Evolutionary conservation across 2,797 vertebrate genomes (phyloP).

Genomic region (Labeo calbasu): DNA sequence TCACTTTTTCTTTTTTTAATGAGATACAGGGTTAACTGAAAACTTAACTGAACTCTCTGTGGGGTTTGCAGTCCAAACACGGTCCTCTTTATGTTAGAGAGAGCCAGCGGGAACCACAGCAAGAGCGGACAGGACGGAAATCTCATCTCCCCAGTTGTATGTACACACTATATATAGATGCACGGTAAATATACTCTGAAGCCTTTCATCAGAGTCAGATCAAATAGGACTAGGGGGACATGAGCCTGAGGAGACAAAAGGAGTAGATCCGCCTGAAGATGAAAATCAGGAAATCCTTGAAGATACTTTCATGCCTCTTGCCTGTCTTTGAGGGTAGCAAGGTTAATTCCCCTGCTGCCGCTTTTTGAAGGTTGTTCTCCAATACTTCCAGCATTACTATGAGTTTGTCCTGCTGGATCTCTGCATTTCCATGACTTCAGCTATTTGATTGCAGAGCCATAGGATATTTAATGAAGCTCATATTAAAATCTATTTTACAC

Average conservation of each 20-base stretch:
- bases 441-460: slow-evolving; percentile 18
- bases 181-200: slow-evolving; percentile 50
- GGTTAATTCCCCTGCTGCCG: slow-evolving; percentile 56
- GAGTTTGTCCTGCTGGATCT: slow-evolving; percentile 14
- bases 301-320: slow-evolving; percentile 44
- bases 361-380: slow-evolving; percentile 48
- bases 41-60: slow-evolving; percentile 37
- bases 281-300: slow-evolving; percentile 52
- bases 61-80: slow-evolving; percentile 29
- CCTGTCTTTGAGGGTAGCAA: slow-evolving; percentile 48
- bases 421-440: slow-evolving; percentile 16
- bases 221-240: slow-evolving; percentile 46
- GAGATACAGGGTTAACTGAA: slow-evolving; percentile 39
- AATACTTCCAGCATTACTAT: slow-evolving; percentile 41
- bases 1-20: slow-evolving; percentile 40
- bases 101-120: slow-evolving; percentile 30
- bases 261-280: slow-evolving; percentile 47
- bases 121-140: slow-evolving; percentile 40
- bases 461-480: slow-evolving; percentile 25
- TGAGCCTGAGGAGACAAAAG: slow-evolving; percentile 56
- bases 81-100: slow-evolving; percentile 36
- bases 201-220: slow-evolving; percentile 55
- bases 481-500: slow-evolving; percentile 22
- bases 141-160: slow-evolving; percentile 28
- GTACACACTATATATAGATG: slow-evolving; percentile 50